Percentiles rank a stretch among this genome's conserved stretches.
Evolutionary conservation across 2,888 invertebrate genomes (phyloP).

Genomic region (Xylota sylvarum): DNA sequence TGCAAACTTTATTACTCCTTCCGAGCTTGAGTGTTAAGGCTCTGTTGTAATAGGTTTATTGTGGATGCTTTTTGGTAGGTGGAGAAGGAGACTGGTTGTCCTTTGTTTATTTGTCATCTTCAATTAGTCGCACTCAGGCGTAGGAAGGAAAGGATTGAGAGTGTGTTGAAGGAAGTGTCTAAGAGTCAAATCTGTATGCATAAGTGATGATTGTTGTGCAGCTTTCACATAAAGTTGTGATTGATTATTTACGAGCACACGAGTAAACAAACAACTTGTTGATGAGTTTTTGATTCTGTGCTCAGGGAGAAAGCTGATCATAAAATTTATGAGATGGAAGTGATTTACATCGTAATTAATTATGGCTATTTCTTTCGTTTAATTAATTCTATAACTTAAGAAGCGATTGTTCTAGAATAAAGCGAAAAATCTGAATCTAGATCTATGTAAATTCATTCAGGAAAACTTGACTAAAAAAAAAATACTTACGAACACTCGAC

Average conservation of each 20-base stretch:
- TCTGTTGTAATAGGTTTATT: conserved; percentile 49
- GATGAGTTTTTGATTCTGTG: conserved; percentile 38
- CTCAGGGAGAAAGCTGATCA: neutral
- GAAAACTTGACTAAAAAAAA: too few species aligned
- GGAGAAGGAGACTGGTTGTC: conserved; percentile 11
- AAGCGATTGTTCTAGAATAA: too few species aligned
- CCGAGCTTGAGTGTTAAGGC: conserved; percentile 58
- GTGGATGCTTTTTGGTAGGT: conserved; percentile 14
- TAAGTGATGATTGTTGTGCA: conserved; percentile 32
- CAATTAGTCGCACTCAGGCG: conserved; percentile 5
- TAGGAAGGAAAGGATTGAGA: conserved; percentile 31
- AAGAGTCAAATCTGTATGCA: conserved; percentile 25
- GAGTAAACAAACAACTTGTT: conserved; percentile 41
- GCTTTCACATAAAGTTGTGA: conserved; percentile 23
- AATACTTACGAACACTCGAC: too few species aligned
- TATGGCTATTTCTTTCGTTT: neutral
- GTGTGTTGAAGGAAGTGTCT: neutral
- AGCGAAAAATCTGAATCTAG: too few species aligned
- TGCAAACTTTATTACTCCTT: conserved; percentile 65
- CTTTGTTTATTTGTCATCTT: conserved; percentile 60
- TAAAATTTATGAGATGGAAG: neutral
- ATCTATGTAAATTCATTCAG: too few species aligned
- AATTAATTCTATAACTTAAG: too few species aligned
- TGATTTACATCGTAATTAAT: conserved; percentile 1
- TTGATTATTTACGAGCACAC: conserved; percentile 55